Evolutionary conservation across 2,797 vertebrate genomes (phyloP), one percentile per base, ranked within the genome.

Genomic region (Zenarchopterus dispar): DNA sequence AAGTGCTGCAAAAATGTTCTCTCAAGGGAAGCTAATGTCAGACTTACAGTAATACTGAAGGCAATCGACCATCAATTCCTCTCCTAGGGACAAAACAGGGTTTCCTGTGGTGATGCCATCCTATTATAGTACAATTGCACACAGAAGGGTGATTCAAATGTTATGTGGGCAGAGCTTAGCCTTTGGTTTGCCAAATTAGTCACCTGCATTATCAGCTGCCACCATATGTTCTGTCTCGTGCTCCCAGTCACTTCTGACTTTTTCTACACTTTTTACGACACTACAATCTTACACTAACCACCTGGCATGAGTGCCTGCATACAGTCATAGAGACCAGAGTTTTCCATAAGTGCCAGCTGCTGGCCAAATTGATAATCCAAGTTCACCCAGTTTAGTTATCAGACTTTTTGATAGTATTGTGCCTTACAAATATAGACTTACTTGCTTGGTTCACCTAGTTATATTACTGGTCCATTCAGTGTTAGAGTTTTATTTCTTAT

Each of bases 11-110:
- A 54, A 26, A 56, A 51, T 4, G 22, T 51, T 72, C 63, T 78
- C 60, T 71, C 46, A 54, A 54, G 56, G 62, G 50, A 84, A 55
- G 57, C 80, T 67, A 67, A 60, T 33, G 47, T 52, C 55, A 26
- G 47, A 28, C 52, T 72, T 39, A 41, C 53, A 47, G 51, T 66
- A 43, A 56, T 62, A 61, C 46, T 62, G 19, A 73, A 70, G 31
- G 26, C 61, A 62, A 17, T 26, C 31, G 23, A 42, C 31, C 31
- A 0, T 57, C 46, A 23, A 39, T 62, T 70, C 56, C 66, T 68
- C 28, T 55, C 36, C 39, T 6, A 43, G 36, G 21, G 56, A 65
- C 42, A 51, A 63, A 18, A 45, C 31, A 8, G 48, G 45, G 1
- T 58, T 67, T 39, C 45, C 56, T 68, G 18, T 26, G 33, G 26